These are phyloP conservation scores for Anguilla anguilla DNA, from an alignment of 2,797 vertebrate genomes.

Conservation along the genomic window DNA sequence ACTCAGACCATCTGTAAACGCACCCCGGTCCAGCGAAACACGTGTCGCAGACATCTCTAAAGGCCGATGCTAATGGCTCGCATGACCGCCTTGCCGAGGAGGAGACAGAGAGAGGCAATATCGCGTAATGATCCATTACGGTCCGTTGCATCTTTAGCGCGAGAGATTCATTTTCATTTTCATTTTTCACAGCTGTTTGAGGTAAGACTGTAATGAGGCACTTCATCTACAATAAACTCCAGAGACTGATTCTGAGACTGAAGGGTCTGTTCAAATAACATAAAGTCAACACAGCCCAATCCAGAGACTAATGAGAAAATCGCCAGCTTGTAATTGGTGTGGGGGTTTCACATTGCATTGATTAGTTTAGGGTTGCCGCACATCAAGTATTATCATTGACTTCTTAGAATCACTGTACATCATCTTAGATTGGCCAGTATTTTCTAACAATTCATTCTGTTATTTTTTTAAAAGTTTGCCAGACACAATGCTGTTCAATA, in stretches of 20 bases:
- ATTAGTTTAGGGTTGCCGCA: background rate
- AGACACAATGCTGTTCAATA: background rate
- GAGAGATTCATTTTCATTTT: constrained; percentile 47
- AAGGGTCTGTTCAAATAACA: constrained; percentile 35
- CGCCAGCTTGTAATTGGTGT: background rate
- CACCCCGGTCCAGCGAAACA: background rate
- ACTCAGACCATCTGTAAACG: background rate
- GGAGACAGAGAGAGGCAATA: constrained; percentile 34
- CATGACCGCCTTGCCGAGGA: constrained; percentile 15
- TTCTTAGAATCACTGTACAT: background rate
- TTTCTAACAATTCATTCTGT: background rate
- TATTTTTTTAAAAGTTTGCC: background rate
- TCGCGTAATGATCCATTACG: constrained; percentile 52
- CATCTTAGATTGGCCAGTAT: background rate
- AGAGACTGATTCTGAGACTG: constrained; percentile 27
- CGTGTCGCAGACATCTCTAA: background rate
- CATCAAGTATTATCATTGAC: background rate
- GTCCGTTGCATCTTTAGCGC: constrained; percentile 44
- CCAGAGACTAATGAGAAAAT: constrained; percentile 2
- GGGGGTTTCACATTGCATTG: background rate
- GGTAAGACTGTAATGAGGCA: constrained; percentile 57
- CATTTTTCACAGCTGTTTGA: constrained; percentile 59
- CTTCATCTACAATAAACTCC: constrained; percentile 51
- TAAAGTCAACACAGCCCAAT: background rate
- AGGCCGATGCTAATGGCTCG: constrained; percentile 13